Base-by-base conservation (phyloP, 2,113 vertebrate species). In the Leuciscus idus region DNA sequence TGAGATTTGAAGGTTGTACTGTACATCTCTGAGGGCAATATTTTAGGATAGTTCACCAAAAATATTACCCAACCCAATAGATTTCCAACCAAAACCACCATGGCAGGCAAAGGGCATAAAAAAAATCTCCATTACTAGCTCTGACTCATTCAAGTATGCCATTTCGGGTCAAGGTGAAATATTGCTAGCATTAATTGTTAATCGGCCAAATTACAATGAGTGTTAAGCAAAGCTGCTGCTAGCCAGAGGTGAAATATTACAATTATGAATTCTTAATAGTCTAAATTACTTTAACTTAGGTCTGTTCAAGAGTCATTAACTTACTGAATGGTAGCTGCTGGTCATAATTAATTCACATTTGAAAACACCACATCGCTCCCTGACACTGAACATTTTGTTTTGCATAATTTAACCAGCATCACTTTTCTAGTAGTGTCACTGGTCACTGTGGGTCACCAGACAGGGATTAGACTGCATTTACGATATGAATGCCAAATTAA, bases 301-400 rank as follows among this genome's bases (percentile, higher is more conserved):
- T 79, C 57, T 74, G 61, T 74, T 87, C 79, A 87, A 83, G 79
- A 89, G 84, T 87, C 75, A 88, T 87, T 87, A 84, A 90, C 82
- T 80, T 88, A 33, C 62, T 39, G 26, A 43, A 62, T 66, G 61
- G 48, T 76, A 75, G 57, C 84, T 70, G 59, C 66, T 64, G 48
- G 82, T 77, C 55, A 66, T 79, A 82, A 85, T 85, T 82, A 75
- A 84, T 87, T 84, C 80, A 87, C 80, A 80, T 43, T 78, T 36
- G 21, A 33, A 46, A 87, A 39, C 43, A 75, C 46, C 57, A 28
- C 33, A 83, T 73, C 59, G 39, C 83, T 84, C 81, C 77, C 85
- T 62, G 46, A 23, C 62, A 76, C 70, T 62, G 70, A 83, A 82
- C 46, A 86, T 86, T 85, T 88, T 55, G 48, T 84, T 85, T 85